Base-by-base conservation (phyloP, 2,113 vertebrate genomes). In the Nettapus auritus region DNA sequence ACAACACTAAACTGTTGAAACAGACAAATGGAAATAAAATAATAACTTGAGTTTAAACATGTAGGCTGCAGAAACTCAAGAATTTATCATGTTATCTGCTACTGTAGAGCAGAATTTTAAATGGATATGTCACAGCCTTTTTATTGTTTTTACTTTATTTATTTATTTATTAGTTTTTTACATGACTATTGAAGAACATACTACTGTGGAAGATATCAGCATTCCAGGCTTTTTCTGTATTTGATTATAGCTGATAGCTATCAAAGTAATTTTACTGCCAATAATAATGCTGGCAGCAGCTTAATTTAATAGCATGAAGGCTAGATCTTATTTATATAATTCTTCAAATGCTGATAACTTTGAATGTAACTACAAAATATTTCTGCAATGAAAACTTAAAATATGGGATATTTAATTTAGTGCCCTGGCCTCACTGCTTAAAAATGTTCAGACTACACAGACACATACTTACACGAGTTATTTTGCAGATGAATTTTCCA, bases 241-340 rank as follows among this genome's bases (percentile, higher is more conserved):
- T 98, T 98, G 98, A 98, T 98, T 98, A 98, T 57, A 95, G 95
- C 91, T 94, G 98, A 98, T 98, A 98, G 56, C 91, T 94, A 97
- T 98, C 98, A 95, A 96, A 94, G 96, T 79, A 92, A 96, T 97
- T 94, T 96, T 94, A 40, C 96, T 98, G 98, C 98, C 98, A 98
- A 98, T 89, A 98, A 98, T 98, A 98, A 78, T 1, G 73, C 95
- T 97, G 95, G 96, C 95, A 97, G 96, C 19, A 15, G 64, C 77
- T 96, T 94, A 88, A 96, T 92, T 96, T 96, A 96, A 98, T 97
- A 96, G 96, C 94, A 83, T 66, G 90, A 74, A 97, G 82, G 95
- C 92, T 92, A 28, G 81, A 91, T 93, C 76, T 97, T 97, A 97
- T 96, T 96, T 97, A 88, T 94, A 94, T 91, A 79, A 96, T 98